These are phyloP conservation scores for Eclectus roratus DNA, from an alignment of 2,113 vertebrate genomes.

Conservation along the genomic window DNA sequence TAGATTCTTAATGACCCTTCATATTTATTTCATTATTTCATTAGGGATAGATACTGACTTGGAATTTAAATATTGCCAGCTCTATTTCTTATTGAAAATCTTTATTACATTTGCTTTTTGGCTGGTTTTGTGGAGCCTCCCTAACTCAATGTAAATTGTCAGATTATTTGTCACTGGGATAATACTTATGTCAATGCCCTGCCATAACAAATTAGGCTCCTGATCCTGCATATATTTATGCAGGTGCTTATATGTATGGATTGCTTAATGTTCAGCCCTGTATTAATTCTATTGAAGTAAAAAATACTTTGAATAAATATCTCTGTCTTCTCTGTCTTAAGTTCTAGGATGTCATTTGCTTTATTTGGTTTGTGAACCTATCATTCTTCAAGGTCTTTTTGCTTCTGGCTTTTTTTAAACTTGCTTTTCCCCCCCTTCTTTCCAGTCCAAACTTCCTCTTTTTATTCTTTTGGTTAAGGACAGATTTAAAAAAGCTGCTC, in stretches of 20 bases:
- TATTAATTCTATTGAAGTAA: background rate
- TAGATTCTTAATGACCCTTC: background rate
- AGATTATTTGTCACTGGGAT: constrained; percentile 36
- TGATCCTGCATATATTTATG: constrained; percentile 44
- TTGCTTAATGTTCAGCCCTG: background rate
- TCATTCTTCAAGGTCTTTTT: background rate
- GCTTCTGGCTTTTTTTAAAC: background rate
- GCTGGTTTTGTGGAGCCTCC: constrained; percentile 13
- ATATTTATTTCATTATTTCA: constrained; percentile 32
- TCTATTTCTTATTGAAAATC: constrained; percentile 39
- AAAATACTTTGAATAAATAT: background rate
- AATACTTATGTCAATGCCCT: constrained; percentile 48
- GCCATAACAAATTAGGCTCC: constrained; percentile 29
- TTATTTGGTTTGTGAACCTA: background rate
- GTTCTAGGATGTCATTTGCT: background rate
- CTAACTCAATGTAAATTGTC: constrained; percentile 22
- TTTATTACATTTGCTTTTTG: constrained; percentile 20
- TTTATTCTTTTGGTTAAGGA: background rate
- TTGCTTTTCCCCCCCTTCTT: accelerated
- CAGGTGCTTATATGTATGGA: constrained; percentile 14
- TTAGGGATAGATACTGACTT: background rate
- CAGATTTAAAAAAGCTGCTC: constrained; percentile 22
- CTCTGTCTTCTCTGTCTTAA: constrained; percentile 17
- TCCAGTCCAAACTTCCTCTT: background rate
- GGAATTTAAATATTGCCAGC: constrained; percentile 15